Conservation (phyloP, 2,113 vertebrate species). For the Catagonus wagneri region DNA sequence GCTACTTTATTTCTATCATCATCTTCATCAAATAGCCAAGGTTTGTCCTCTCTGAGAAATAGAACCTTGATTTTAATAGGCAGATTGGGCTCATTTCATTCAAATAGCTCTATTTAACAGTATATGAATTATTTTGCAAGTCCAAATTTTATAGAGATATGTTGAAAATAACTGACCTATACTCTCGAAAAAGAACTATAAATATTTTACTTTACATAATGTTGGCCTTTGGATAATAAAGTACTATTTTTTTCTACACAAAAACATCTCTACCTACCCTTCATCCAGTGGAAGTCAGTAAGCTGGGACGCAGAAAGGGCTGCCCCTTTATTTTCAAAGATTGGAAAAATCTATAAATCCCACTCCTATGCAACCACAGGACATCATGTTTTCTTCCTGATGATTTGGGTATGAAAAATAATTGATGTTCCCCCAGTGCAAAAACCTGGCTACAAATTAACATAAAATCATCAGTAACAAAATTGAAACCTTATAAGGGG, state of each 20-base stretch:
- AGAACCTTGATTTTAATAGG: background rate
- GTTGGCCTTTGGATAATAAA: conserved; percentile 26
- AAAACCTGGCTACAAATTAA: background rate
- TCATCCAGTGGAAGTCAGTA: background rate
- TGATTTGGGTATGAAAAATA: background rate
- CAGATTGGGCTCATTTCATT: background rate
- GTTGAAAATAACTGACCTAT: conserved; percentile 19
- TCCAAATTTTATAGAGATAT: background rate
- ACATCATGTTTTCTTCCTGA: background rate
- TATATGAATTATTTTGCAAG: background rate
- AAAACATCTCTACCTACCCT: background rate
- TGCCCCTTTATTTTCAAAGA: background rate
- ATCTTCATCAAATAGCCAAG: background rate
- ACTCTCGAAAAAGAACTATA: background rate
- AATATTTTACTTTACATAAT: conserved; percentile 46
- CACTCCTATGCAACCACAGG: background rate
- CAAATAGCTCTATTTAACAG: background rate
- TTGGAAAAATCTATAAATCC: background rate
- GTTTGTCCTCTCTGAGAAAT: background rate
- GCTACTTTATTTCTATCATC: background rate
- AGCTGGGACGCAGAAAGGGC: background rate
- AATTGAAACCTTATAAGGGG: background rate
- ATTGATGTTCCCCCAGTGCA: background rate
- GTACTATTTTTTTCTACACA: background rate
- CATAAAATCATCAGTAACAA: background rate